Base-by-base conservation (phyloP, 1,140 invertebrate species). In the Nasonia giraulti region DNA sequence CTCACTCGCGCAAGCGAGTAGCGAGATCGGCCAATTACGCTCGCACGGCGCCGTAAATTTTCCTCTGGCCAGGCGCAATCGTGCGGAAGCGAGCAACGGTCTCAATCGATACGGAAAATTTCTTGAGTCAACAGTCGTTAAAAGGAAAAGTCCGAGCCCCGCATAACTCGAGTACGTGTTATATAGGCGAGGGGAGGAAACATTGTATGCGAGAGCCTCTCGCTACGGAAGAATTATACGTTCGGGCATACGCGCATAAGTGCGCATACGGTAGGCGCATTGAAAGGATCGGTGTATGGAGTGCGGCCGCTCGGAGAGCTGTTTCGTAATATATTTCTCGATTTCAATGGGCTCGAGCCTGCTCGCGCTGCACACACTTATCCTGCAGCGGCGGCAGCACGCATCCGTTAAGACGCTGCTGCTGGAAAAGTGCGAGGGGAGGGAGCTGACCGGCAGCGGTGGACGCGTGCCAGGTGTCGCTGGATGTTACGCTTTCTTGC, bases 381-480 rank as follows among this genome's bases (percentile, higher is more conserved):
- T 62, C 55, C 74, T 4, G 33, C 33, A 37, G 33, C 5, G 33
- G 40, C 44, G 7, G 20, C n/a, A 75, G 40, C 14, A 23, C 74
- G 20, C 74, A 23, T 37, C 40, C 74, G 50, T 55, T 55, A 62
- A 44, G 14, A 62, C 55, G 55, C 55, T 62, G 33, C 2, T 62
- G 33, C 2, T 37, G 12, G 47, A 17, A 12, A 17, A 50, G 47
- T 50, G 12, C 10, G 1, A 14, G 47, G 55, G 17, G 55, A 62
- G 55, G 17, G 55, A 62, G 55, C 55, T n/a, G 55, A 62, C 17
- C 55, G 8, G 20, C 17, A 20, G 55, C 14, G 17, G 17, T 14
- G 50, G 50, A 62, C 55, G 82, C 55, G 82, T 84, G 82, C 82
- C 82, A 84, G 82, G 82, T 84, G 82, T 84, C 82, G 82, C 75